These are phyloP conservation scores for Lithophane leautieri DNA, from an alignment of 2,888 invertebrate genomes.

Conservation along the genomic window DNA sequence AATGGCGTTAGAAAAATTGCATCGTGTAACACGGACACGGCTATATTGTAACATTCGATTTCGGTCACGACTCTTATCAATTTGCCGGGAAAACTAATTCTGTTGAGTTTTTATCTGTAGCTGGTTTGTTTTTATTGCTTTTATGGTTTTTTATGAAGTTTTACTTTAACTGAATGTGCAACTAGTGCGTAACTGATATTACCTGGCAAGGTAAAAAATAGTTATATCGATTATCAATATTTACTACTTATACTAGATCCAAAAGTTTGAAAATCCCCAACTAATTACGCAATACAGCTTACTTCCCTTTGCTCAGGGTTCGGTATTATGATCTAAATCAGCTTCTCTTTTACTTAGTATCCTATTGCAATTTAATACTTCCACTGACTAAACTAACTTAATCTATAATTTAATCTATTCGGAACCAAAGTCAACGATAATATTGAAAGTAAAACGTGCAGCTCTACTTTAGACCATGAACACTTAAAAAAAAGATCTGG, in stretches of 20 bases:
- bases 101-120: conserved; percentile 32
- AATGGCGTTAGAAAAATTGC: conserved; percentile 75
- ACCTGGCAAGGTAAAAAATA: neutral
- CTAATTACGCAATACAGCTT: neutral
- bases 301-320: conserved; percentile 4
- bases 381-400: conserved; percentile 2
- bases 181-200: conserved; percentile 6
- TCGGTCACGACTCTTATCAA: conserved; percentile 72
- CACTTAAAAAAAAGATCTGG: conserved; percentile 4
- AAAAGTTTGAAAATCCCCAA: neutral
- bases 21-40: conserved; percentile 65
- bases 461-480: conserved; percentile 1
- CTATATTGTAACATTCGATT: conserved; percentile 73
- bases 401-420: conserved; percentile 13
- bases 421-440: neutral
- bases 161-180: conserved; percentile 25
- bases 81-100: conserved; percentile 64
- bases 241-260: neutral
- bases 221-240: neutral
- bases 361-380: neutral
- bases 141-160: conserved; percentile 16
- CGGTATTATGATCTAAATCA: neutral
- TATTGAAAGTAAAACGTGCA: conserved; percentile 27
- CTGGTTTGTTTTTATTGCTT: conserved; percentile 30
- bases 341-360: neutral